A percentile compares a stretch with the other conserved stretches of the same genome.
These are phyloP conservation scores for Echiichthys vipera DNA, from an alignment of 2,797 vertebrate genomes.

Conservation along the genomic window DNA sequence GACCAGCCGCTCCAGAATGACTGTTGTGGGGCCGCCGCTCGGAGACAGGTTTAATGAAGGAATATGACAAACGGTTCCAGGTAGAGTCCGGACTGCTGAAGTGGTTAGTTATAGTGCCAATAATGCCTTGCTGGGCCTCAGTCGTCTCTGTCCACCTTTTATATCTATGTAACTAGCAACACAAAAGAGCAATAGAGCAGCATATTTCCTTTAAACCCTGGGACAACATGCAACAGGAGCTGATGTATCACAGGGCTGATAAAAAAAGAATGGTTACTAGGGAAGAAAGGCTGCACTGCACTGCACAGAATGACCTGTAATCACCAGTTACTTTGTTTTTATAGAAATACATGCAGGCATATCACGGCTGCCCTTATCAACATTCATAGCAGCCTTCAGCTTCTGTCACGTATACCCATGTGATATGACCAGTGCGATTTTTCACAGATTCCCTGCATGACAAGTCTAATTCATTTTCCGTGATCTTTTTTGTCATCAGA, in stretches of 20 bases:
- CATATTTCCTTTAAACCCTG: conserved; percentile 26
- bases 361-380: conserved; percentile 71
- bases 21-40: conserved; percentile 12
- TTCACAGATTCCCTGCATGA: conserved; percentile 1
- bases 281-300: background rate
- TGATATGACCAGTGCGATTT: conserved; percentile 8
- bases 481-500: background rate
- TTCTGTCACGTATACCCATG: conserved; percentile 63
- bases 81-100: conserved; percentile 3
- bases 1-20: conserved; percentile 53
- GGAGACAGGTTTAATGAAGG: conserved; percentile 24
- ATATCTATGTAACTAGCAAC: conserved; percentile 1
- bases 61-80: conserved; percentile 36
- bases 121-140: background rate
- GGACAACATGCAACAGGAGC: conserved; percentile 22
- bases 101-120: background rate
- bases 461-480: background rate
- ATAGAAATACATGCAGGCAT: conserved; percentile 65
- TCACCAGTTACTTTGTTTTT: conserved; percentile 73
- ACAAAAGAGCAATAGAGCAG: conserved; percentile 21
- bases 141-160: conserved; percentile 7
- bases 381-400: conserved; percentile 45
- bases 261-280: conserved; percentile 34
- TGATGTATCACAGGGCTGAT: conserved; percentile 14
- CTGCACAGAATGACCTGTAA: conserved; percentile 34